Base-by-base conservation (phyloP, 2,113 vertebrate species). In the Centropristis striata region DNA sequence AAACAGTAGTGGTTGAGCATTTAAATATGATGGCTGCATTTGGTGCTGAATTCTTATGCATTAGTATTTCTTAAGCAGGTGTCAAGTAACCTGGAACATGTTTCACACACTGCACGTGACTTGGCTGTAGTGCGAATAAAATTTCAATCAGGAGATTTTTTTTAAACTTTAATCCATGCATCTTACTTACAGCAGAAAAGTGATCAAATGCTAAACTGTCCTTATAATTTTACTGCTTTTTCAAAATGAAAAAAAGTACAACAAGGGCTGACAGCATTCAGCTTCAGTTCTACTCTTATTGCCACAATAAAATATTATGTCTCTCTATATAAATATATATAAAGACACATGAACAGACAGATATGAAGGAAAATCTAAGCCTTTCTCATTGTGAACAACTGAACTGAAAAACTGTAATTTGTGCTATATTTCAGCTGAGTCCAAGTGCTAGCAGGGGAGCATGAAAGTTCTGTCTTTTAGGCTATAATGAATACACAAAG, bases 401-500 rank as follows among this genome's bases (percentile, higher is more conserved):
- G 20, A 74, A 84, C 75, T 55, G 70, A 85, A 87, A 74, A 37
- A 78, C 9, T 37, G n/a, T 5, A 78, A 65, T 73, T 75, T 36
- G 42, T 60, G 41, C 2, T 67, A 25, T 49, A 57, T 66, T 71
- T 71, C 49, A 70, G 13, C 46, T 18, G 23, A 57, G 44, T 73
- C 53, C 20, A 63, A 71, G 1, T 63, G 54, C 68, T 51, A 25
- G 54, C 71, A 74, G 41, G 36, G 44, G 15, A 65, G 68, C 6
- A 13, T 68, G 21, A 16, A 71, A 44, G 47, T 75, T 85, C 21
- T 82, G 57, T 25, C 63, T 85, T 80, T 82, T 44, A 60, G 8
- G 79, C 47, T 55, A 51, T 87, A 89, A 89, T 89, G 81, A 89
- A 88, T 81, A 76, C 84, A 88, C 84, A 72, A 74, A 85, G 84